Evolutionary conservation across 1,140 invertebrate species (phyloP).

Genomic region (Rhopalosiphum padi): DNA sequence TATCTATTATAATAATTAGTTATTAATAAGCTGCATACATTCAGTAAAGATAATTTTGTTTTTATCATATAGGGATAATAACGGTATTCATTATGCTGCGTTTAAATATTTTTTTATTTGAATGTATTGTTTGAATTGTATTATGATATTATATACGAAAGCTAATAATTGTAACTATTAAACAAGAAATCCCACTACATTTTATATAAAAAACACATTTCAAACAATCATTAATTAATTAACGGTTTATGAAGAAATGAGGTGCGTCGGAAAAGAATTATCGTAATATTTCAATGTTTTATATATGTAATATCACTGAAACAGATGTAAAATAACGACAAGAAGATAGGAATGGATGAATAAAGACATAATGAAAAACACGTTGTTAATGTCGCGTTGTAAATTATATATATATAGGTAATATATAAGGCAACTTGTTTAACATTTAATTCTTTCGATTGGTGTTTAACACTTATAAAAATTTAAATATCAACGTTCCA

Average conservation of each 20-base stretch:
- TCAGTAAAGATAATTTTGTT: background rate
- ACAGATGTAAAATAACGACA: slow-evolving; percentile 43
- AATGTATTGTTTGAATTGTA: background rate
- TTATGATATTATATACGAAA: background rate
- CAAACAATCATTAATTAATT: background rate
- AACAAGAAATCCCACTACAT: background rate
- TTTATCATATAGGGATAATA: background rate
- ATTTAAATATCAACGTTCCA: slow-evolving; percentile 27
- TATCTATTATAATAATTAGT: slow-evolving; percentile 31
- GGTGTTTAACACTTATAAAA: slow-evolving; percentile 44
- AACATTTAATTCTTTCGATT: slow-evolving; percentile 36
- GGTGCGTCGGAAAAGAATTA: background rate
- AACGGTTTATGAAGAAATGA: background rate
- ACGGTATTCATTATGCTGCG: background rate
- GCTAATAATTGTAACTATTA: background rate
- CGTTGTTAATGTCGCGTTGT: slow-evolving; percentile 6
- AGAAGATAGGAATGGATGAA: background rate
- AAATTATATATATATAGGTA: background rate
- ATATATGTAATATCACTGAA: background rate
- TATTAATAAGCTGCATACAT: slow-evolving; percentile 5
- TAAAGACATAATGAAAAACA: slow-evolving; percentile 29
- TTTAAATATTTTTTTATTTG: slow-evolving; percentile 18
- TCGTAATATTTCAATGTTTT: background rate
- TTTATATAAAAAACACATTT: background rate
- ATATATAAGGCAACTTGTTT: slow-evolving; percentile 36